Base-by-base conservation (phyloP, 1,140 invertebrate species). In the Planococcus citri region DNA sequence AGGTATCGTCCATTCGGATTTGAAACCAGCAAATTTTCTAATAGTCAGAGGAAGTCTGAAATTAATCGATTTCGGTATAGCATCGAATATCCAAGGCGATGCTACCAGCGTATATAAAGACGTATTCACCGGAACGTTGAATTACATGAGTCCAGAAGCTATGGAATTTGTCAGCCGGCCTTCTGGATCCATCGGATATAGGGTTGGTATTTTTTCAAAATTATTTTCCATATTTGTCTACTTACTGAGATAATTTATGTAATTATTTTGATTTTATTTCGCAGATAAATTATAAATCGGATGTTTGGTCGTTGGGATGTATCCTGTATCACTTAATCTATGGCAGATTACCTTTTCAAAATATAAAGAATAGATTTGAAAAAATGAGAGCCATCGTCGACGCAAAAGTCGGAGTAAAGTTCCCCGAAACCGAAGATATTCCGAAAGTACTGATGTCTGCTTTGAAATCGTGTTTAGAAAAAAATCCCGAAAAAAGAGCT, bases 21-120 rank as follows among this genome's bases (percentile, higher is more conserved):
- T 99, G 70, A 99, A 99, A 79, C 96, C 96, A 12, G 93, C 93
- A 1, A 99, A 98, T 80, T 98, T 98, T 80, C 81, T 99, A 14
- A 80, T 95, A 74, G 91, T 95, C 24, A 84, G 84, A 71, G 92
- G 91, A 2, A 83, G 87, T 64, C 78, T 99, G 3, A 98, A 98
- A 81, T 80, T 98, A 24, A 99, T 99, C 72, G 96, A 99, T 81
- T 98, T 99, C 82, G 96, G 95, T 24, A 98, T 98, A 74, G 90
- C 96, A n/a, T 91, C 92, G 64, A 87, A 87, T 68, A 84, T 98
- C 68, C 87, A 92, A 74, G 82, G 85, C 57, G 94, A 98, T 76
- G 88, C 88, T 77, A 98, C 95, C 0, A 93, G 90, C 75, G 89
- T 97, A 37, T 81, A 91, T 17, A 93, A 92, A 77, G 86, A 89